Evolutionary conservation across 2,888 invertebrate species (phyloP).

Genomic region (Drosophila peninsularis): DNA sequence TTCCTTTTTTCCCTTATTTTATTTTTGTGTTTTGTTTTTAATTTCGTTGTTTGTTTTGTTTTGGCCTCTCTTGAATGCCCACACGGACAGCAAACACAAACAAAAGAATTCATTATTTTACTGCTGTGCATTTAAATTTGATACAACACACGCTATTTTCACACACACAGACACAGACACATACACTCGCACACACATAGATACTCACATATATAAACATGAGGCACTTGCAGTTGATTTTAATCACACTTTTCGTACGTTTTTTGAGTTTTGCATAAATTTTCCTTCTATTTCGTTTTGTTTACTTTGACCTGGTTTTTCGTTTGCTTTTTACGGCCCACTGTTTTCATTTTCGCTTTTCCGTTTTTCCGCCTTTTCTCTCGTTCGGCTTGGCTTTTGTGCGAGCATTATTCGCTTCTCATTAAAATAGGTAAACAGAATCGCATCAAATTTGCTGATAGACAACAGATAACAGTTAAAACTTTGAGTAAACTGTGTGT

Average conservation of each 20-base stretch:
- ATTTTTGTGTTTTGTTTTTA: slow-evolving; percentile 18
- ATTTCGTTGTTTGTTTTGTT: slow-evolving; percentile 39
- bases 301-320: slow-evolving; percentile 81
- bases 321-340: slow-evolving; percentile 48
- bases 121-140: slow-evolving; percentile 78
- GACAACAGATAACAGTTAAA: slow-evolving; percentile 79
- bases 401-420: slow-evolving; percentile 70
- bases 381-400: slow-evolving; percentile 36
- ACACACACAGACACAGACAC: slow-evolving; percentile 26
- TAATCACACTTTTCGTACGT: slow-evolving; percentile 67
- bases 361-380: slow-evolving; percentile 30
- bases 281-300: slow-evolving; percentile 69
- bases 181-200: slow-evolving; percentile 20
- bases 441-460: slow-evolving; percentile 79
- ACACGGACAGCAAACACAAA: slow-evolving; percentile 56
- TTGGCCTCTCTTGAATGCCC: slow-evolving; percentile 36
- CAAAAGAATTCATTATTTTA: slow-evolving; percentile 79
- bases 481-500: slow-evolving; percentile 67
- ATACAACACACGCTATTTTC: slow-evolving; percentile 77
- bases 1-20: background rate
- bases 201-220: slow-evolving; percentile 28
- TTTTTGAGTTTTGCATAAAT: slow-evolving; percentile 79
- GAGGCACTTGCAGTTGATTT: slow-evolving; percentile 70
- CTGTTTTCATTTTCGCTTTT: slow-evolving; percentile 44
- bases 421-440: slow-evolving; percentile 79